Evolutionary conservation across 30 jellyfish, hydroid and myxozoan genomes (phyloP).

Genomic region (Turritopsis dohrnii): DNA sequence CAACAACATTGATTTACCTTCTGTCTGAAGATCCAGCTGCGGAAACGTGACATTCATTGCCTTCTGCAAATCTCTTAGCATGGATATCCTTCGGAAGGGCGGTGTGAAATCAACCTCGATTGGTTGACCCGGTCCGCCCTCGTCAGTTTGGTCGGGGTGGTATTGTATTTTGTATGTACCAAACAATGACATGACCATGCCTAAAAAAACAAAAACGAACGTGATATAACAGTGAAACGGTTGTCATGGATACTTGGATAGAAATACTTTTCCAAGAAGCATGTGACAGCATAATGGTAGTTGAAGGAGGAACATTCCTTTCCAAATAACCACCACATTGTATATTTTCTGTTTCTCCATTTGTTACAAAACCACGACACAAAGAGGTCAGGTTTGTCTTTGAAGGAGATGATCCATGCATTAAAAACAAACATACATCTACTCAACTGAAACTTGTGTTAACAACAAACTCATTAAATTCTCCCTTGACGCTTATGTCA

Average conservation of each 20-base stretch:
- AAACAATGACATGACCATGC: slow-evolving; percentile 71
- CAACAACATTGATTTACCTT: slow-evolving; percentile 20
- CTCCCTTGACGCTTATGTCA: too few relatives aligned
- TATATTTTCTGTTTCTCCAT: neutral
- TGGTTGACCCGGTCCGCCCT: slow-evolving; percentile 64
- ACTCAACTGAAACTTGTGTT: neutral
- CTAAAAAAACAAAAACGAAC: slow-evolving; percentile 21
- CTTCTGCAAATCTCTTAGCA: slow-evolving; percentile 84
- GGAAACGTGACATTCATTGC: slow-evolving; percentile 73
- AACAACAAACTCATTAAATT: too few relatives aligned
- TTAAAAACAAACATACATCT: too few relatives aligned
- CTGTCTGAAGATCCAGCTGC: slow-evolving; percentile 41
- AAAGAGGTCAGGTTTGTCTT: slow-evolving; percentile 2
- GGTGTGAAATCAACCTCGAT: slow-evolving; percentile 96
- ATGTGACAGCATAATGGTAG: neutral
- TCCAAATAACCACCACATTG: neutral
- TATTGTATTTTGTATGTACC: slow-evolving; percentile 79
- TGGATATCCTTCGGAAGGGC: slow-evolving; percentile 73
- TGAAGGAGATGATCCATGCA: neutral
- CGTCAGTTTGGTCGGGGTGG: slow-evolving; percentile 88
- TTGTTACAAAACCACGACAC: slow-evolving; percentile 10
- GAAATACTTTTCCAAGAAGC: too few relatives aligned
- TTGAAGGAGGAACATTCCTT: neutral
- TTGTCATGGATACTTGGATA: too few relatives aligned
- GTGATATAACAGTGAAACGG: too few relatives aligned